Evolutionary conservation across 2,797 vertebrate species (phyloP), one percentile per base, ranked within the genome.

Genomic region (Melanotaenia maccullochi): DNA sequence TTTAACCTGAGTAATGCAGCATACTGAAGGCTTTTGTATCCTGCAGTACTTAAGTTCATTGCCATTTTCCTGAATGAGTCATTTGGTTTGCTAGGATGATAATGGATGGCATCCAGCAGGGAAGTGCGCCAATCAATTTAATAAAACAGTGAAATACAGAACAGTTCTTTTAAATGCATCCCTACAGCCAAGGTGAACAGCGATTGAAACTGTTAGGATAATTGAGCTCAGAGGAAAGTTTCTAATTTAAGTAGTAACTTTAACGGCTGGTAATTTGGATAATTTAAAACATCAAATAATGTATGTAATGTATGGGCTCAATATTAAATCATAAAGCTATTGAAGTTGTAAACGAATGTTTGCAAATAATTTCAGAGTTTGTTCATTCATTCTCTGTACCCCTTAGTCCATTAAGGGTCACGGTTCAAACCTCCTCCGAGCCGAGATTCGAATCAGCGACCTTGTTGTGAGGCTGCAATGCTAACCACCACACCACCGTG

Each of bases 61-160:
- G 66, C 71, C 52, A 83, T 89, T 91, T 84, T 76, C 85, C 77
- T 79, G 59, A 82, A 77, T 83, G 66, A 78, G 80, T 81, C 78
- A 89, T 89, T 86, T 74, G 68, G 57, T 76, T 64, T 60, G 72
- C 84, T 76, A 78, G 90, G 85, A 88, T 89, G 71, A 81, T 85
- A 91, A 91, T 87, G 84, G 75, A 73, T 83, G 79, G 72, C 51
- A 81, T 88, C 79, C 79, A 80, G 65, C 63, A 54, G 79, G 68
- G 82, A 90, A 85, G 69, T 60, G 64, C 85, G 83, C 70, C 81
- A 76, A 88, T 90, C 78, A 65, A 92, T 92, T 83, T 78, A 63
- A 73, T 44, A 68, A 83, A 85, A 85, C 77, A 73, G 25, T 20
- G 22, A 75, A 73, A 82, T 68, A 71, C 68, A 42, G 82, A 78